Base-by-base conservation (phyloP, 2,888 invertebrate genomes). In the Eristalis intricaria region DNA sequence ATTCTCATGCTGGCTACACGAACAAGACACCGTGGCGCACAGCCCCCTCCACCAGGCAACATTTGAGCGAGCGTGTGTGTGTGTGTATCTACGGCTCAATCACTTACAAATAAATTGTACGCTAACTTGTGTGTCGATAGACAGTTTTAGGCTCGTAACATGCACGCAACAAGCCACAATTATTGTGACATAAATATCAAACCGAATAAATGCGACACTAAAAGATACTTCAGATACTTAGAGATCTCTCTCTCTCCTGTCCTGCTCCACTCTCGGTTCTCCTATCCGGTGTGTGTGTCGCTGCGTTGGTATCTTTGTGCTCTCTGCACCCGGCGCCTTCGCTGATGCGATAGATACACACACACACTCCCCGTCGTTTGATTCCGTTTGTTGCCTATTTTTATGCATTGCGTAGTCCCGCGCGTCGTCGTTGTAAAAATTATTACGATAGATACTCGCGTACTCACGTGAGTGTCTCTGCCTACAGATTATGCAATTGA, bases 161-260 rank as follows among this genome's bases (percentile, higher is more conserved):
- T 66, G 71, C 83, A 87, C 35, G 74, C 66, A 87, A 87, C 79
- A 79, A 83, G 86, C 79, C 66, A 78, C 86, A 87, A 87, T 87
- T 87, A 87, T 83, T 79, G 83, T 83, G 86, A 82, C 86, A 87
- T 87, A 87, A 87, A 87, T 83, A 87, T 87, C 83, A 83, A 83
- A 71, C 68, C 83, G 75, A 82, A 76, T 83, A 82, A 86, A 86
- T 86, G 78, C 83, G 83, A 83, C 83, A 86, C 77, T 81, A 86
- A 86, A 78, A 86, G 86, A 86, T 86, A 82, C 83, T 83, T 87
- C 68, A 80, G 76, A 85, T 81, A 81, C 77, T 85, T 77, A 56
- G 60, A 26, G 13, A 60, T 69, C 50, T 79, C 75, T 76, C 50
- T 50, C 50, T 15, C n/a, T n/a, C n/a, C 4, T 66, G 23, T n/a